Conservation (phyloP, 1,140 invertebrate genomes). For the Linepithema humile region DNA sequence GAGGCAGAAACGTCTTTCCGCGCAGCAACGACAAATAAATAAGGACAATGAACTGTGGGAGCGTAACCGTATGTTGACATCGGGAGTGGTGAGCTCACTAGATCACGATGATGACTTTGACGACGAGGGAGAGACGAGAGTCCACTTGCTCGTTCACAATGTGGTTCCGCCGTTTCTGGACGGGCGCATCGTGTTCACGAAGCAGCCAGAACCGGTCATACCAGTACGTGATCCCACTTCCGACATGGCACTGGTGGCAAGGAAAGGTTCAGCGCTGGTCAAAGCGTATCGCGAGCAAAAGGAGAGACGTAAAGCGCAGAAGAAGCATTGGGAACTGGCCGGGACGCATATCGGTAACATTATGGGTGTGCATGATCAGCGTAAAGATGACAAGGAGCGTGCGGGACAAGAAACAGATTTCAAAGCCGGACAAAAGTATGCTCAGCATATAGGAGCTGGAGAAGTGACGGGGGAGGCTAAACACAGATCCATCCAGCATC, state of each 20-base stretch:
- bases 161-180: constrained; percentile 99
- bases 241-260: constrained; percentile 98
- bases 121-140: constrained; percentile 95
- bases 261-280: constrained; percentile 98
- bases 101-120: constrained; percentile 97
- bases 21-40: constrained; percentile 97
- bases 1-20: constrained; percentile 96
- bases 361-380: constrained; percentile 93
- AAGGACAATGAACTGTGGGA: constrained; percentile 99
- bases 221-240: constrained; percentile 96
- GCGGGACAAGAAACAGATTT: constrained; percentile 88
- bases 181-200: constrained; percentile 98
- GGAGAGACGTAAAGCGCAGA: constrained; percentile 97
- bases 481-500: constrained; percentile 94
- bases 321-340: constrained; percentile 99
- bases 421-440: constrained; percentile 97
- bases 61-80: constrained; percentile 98
- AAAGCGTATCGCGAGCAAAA: constrained; percentile 97
- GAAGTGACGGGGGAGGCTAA: constrained; percentile 93
- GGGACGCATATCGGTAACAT: constrained; percentile 98
- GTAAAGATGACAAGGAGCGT: constrained; percentile 90
- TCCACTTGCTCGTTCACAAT: constrained; percentile 98
- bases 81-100: constrained; percentile 96
- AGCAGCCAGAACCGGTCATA: constrained; percentile 93
- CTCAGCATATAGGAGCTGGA: constrained; percentile 94